phyloP scores from a whole-genome alignment of 2,113 vertebrate species.

The Castor canadensis region DNA sequence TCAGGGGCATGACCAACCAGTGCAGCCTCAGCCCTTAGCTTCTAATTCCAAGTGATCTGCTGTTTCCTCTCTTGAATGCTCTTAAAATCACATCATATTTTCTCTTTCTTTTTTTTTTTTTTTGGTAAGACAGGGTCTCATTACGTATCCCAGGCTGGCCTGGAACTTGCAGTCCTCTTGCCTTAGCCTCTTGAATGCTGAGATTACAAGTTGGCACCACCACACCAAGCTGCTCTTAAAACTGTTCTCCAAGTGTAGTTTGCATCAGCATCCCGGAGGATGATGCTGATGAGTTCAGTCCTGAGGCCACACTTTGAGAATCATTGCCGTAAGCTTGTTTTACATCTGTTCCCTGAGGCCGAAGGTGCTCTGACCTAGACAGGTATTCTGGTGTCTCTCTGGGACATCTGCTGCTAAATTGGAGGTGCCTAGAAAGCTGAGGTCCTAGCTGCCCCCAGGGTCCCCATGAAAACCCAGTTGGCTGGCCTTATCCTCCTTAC shows the following conservation, averaged over 20 bases:
- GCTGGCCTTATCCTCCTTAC: background rate
- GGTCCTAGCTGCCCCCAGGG: background rate
- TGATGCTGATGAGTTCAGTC: background rate
- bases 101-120: background rate
- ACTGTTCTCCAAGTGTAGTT: conserved; percentile 21
- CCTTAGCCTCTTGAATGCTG: too few relatives aligned
- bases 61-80: background rate
- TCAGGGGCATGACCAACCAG: background rate
- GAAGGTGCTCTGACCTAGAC: background rate
- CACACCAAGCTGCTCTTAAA: background rate
- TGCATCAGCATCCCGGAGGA: background rate
- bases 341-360: background rate
- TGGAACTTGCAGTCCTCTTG: too few relatives aligned
- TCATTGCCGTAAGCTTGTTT: background rate
- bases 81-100: background rate
- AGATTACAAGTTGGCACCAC: too few relatives aligned
- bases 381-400: background rate
- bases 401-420: background rate
- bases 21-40: background rate
- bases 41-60: background rate
- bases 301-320: background rate
- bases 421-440: background rate
- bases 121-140: background rate
- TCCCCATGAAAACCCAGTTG: background rate
- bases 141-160: too few relatives aligned